phyloP scores from a whole-genome alignment of 2,797 vertebrate species.

The Pempheris klunzingeri region DNA sequence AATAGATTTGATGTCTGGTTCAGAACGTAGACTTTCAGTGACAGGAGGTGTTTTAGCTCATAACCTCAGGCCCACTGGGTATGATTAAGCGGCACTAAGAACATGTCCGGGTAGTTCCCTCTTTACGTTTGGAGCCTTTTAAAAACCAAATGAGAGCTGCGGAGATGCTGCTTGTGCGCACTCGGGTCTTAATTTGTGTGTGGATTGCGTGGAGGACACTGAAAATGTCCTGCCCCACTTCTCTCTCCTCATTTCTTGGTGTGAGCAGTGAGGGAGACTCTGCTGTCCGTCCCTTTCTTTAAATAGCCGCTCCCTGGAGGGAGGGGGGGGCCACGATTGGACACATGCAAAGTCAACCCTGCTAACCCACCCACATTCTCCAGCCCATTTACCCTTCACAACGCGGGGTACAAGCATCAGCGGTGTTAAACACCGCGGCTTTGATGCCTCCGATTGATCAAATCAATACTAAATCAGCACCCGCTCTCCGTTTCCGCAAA shows the following conservation, averaged over 20 bases:
- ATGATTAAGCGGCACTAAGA: conserved; percentile 44
- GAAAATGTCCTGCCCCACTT: conserved; percentile 81
- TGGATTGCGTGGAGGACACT: conserved; percentile 66
- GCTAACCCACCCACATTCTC: conserved; percentile 61
- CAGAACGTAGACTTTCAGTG: background rate
- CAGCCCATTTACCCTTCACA: conserved; percentile 74
- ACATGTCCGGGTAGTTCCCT: conserved; percentile 28
- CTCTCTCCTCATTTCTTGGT: conserved; percentile 70
- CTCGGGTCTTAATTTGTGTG: conserved; percentile 25
- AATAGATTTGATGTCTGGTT: background rate
- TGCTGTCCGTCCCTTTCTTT: conserved; percentile 77
- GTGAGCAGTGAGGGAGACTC: conserved; percentile 60
- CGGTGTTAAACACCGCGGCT: conserved; percentile 12
- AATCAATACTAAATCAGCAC: conserved; percentile 17
- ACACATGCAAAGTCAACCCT: conserved; percentile 82
- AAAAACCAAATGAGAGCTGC: conserved; percentile 10
- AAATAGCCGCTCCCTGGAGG: conserved; percentile 81
- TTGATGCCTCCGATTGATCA: background rate
- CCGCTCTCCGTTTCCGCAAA: conserved; percentile 12
- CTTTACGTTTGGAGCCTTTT: conserved; percentile 13
- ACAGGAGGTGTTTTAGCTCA: conserved; percentile 40
- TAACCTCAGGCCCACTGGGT: conserved; percentile 42
- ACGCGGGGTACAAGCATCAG: background rate
- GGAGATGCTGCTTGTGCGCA: conserved; percentile 30
- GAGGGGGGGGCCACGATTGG: conserved; percentile 59